These are phyloP conservation scores for Sarcophaga variegata DNA, from an alignment of 2,888 invertebrate genomes.

Conservation along the genomic window DNA sequence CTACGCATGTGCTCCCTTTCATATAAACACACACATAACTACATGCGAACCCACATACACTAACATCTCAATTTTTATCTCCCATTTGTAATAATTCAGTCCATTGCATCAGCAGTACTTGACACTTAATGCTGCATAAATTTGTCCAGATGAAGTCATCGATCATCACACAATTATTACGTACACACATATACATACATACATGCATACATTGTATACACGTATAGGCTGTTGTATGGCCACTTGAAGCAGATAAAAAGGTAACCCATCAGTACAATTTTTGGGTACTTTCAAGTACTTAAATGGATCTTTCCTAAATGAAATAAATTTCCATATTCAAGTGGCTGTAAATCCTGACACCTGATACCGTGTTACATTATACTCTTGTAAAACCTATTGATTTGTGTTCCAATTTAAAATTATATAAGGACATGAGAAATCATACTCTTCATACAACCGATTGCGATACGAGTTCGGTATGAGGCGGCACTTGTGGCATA, in stretches of 20 bases:
- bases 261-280: neutral
- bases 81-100: constrained; percentile 41
- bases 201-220: neutral
- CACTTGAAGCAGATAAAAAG: constrained; percentile 40
- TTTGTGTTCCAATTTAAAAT: no score
- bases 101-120: constrained; percentile 33
- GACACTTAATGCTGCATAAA: constrained; percentile 64
- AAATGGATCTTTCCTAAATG: constrained; percentile 25
- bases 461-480: no score
- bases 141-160: constrained; percentile 69
- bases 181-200: neutral
- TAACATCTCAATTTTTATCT: neutral
- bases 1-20: constrained; percentile 72
- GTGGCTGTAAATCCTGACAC: constrained; percentile 68
- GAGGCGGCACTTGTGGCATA: no score
- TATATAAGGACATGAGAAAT: no score
- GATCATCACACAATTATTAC: constrained; percentile 74
- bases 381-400: neutral
- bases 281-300: constrained; percentile 13
- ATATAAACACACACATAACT: neutral
- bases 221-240: neutral
- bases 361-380: constrained; percentile 42
- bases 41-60: neutral
- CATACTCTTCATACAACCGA: no score
- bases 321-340: constrained; percentile 8